A percentile compares a stretch with the other conserved stretches of the same genome.
Evolutionary conservation across 2,113 vertebrate species (phyloP).

Genomic region (Plestiodon gilberti): DNA sequence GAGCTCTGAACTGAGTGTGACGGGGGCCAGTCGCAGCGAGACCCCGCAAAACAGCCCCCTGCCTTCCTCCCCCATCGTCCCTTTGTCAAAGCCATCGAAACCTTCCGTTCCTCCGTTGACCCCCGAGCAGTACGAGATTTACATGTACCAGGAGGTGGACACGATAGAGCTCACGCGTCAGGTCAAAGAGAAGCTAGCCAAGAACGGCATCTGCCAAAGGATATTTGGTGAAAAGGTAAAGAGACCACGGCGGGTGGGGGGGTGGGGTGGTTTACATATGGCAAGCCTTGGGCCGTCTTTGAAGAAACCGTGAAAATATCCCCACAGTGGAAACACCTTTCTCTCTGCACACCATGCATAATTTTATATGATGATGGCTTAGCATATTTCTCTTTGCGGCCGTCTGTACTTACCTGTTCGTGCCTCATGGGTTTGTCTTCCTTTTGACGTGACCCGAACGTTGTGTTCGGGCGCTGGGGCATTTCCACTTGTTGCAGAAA

Average conservation of each 20-base stretch:
- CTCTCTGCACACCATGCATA: too few relatives aligned
- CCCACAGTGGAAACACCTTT: too few relatives aligned
- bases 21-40: slow-evolving; percentile 84
- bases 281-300: background rate
- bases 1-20: slow-evolving; percentile 86
- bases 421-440: too few relatives aligned
- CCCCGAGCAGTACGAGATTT: slow-evolving; percentile 92
- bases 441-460: too few relatives aligned
- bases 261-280: too few relatives aligned
- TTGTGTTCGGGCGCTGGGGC: too few relatives aligned
- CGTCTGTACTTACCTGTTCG: background rate
- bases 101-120: slow-evolving; percentile 86
- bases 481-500: too few relatives aligned
- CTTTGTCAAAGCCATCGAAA: slow-evolving; percentile 84
- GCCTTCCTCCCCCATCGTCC: slow-evolving; percentile 84
- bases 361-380: background rate
- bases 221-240: slow-evolving; percentile 93
- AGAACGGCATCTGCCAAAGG: slow-evolving; percentile 93
- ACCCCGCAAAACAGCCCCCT: slow-evolving; percentile 88
- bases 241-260: too few relatives aligned
- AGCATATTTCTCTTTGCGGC: background rate
- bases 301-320: background rate
- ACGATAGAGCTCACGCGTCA: slow-evolving; percentile 91
- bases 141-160: slow-evolving; percentile 95
- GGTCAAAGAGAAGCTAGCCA: slow-evolving; percentile 93